Evolutionary conservation across 2,797 vertebrate species (phyloP).

Genomic region (Sandelia bainsii): DNA sequence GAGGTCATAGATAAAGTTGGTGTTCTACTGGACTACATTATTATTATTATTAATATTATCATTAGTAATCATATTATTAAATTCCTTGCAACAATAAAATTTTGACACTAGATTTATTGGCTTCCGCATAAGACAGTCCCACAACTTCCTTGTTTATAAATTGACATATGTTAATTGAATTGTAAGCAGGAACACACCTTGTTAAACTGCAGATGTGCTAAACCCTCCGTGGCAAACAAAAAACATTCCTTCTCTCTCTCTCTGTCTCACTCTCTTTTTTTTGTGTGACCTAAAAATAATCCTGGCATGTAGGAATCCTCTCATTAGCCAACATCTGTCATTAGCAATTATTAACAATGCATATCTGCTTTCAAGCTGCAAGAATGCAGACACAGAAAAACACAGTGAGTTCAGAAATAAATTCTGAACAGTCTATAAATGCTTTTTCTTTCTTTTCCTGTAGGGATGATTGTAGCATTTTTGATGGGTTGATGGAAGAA

Average conservation of each 20-base stretch:
- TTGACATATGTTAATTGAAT: slow-evolving; percentile 44
- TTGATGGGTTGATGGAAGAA: slow-evolving; percentile 99
- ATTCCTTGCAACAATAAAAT: background rate
- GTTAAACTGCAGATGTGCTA: slow-evolving; percentile 39
- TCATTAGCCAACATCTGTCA: slow-evolving; percentile 61
- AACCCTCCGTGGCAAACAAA: slow-evolving; percentile 54
- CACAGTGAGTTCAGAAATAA: background rate
- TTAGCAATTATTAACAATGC: slow-evolving; percentile 66
- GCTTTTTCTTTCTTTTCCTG: slow-evolving; percentile 45
- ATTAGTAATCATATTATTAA: background rate
- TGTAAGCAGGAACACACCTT: slow-evolving; percentile 16
- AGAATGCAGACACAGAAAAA: slow-evolving; percentile 16
- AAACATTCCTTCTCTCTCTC: slow-evolving; percentile 57
- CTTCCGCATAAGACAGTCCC: background rate
- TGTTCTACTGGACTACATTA: background rate
- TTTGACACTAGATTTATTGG: background rate
- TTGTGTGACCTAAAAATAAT: slow-evolving; percentile 69
- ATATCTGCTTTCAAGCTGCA: slow-evolving; percentile 52
- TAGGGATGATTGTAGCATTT: slow-evolving; percentile 98
- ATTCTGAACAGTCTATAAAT: slow-evolving; percentile 8
- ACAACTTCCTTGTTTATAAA: background rate
- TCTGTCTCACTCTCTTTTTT: slow-evolving; percentile 27
- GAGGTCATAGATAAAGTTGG: too few species aligned
- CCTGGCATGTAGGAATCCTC: slow-evolving; percentile 66
- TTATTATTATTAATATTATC: background rate